phyloP scores from a whole-genome alignment of 2,888 invertebrate species.

The Pollenia angustigena region DNA sequence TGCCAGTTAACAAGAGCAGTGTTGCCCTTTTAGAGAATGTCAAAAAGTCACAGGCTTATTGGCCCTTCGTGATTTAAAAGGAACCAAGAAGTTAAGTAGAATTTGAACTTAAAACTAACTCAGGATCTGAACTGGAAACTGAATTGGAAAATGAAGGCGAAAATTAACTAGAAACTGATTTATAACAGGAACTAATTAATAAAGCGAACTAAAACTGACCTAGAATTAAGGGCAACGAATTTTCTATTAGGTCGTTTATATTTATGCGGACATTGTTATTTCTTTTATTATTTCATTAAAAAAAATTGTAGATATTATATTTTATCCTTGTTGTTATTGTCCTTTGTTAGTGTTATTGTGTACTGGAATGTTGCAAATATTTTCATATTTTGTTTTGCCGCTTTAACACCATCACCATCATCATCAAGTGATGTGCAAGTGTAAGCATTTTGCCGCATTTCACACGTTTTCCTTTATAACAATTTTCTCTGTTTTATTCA shows the following conservation, averaged over 20 bases:
- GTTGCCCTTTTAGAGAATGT: too few species aligned
- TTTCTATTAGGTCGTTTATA: background rate
- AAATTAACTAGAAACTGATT: too few species aligned
- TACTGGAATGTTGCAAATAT: constrained; percentile 43
- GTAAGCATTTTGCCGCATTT: constrained; percentile 51
- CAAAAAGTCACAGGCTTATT: too few species aligned
- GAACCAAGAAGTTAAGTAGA: too few species aligned
- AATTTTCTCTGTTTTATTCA: constrained; percentile 2
- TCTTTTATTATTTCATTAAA: constrained; percentile 29
- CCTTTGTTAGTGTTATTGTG: constrained; percentile 8
- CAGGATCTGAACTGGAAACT: too few species aligned
- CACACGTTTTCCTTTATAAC: constrained; percentile 47
- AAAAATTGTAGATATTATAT: constrained; percentile 33
- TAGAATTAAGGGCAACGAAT: background rate
- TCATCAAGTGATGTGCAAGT: background rate
- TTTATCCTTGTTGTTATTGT: constrained; percentile 33
- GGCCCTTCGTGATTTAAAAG: too few species aligned
- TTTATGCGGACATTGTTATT: background rate
- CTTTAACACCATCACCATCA: constrained; percentile 14
- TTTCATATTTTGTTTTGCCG: constrained; percentile 41
- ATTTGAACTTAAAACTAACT: too few species aligned
- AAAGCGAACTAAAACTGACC: too few species aligned
- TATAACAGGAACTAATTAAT: too few species aligned
- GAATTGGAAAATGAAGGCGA: too few species aligned
- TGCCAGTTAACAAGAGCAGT: too few species aligned